Base-by-base conservation (phyloP, 1,140 invertebrate species). In the Lordiphosa clarofinis region DNA sequence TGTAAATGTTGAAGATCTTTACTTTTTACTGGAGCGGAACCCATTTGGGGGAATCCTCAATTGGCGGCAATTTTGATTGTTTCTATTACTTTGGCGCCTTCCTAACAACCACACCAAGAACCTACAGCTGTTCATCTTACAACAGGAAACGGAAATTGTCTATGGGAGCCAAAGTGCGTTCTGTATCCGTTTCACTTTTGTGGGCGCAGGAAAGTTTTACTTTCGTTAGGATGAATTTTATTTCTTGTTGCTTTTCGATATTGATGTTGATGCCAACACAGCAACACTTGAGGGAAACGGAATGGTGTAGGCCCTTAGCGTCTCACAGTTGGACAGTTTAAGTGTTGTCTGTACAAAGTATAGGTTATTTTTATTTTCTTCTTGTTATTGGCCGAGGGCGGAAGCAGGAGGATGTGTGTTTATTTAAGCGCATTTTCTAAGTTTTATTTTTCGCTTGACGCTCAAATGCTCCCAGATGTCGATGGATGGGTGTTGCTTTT, bases 111-210 rank as follows among this genome's bases (percentile, higher is more conserved):
- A 33, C 50, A 39, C n/a, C 36, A 35, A 36, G 33, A 37, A 24
- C 54, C 50, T 50, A 40, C 68, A 78, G 73, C 67, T 76, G 72
- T 82, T 76, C 76, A 64, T 58, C 58, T 64, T 60, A 60, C 76
- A 79, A 82, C 76, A 64, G 73, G 78, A 82, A 84, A 73, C 78
- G 78, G 79, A 82, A 84, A 84, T 84, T 73, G 79, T 70, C 78
- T 62, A 60, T 84, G 43, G 66, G 21, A 59, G 58, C 67, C 62
- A 62, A 67, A 67, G 73, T 57, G 61, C 60, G 66, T 69, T 69
- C 59, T 42, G 56, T 62, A 62, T 61, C 56, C 56, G 56, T 35
- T 54, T 48, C 61, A 36, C 36, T 58, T 53, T 11, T 36, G 37
- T 50, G 39, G 36, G 38, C 44, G 42, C 40, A 36, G 21, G n/a